These are phyloP conservation scores for Sussaba pulchella DNA, from an alignment of 2,888 invertebrate genomes.

Conservation along the genomic window DNA sequence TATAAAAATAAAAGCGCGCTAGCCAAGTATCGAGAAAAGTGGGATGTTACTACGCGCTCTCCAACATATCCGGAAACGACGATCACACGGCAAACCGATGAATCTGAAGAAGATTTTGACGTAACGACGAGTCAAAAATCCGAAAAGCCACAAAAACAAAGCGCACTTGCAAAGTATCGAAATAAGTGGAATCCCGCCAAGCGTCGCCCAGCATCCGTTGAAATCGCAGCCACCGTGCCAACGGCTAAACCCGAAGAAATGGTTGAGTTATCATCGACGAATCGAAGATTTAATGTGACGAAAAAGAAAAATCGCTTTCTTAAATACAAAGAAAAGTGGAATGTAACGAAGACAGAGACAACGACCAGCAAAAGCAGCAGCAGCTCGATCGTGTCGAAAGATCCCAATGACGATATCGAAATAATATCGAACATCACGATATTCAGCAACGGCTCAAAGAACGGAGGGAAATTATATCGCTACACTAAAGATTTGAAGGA, in stretches of 20 bases:
- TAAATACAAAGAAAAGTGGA: not conserved
- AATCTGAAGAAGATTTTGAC: not conserved
- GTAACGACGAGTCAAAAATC: not conserved
- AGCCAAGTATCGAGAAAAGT: not conserved
- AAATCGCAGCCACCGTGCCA: no score
- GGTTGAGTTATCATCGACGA: not conserved
- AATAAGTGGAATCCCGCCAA: no score
- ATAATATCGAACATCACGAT: not conserved
- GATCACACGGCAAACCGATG: not conserved
- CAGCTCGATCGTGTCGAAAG: not conserved
- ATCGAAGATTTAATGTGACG: not conserved
- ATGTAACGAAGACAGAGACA: not conserved
- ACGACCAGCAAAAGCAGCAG: not conserved
- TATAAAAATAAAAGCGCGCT: not conserved
- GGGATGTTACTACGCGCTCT: not conserved
- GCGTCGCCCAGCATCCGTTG: no score
- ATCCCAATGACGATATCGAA: not conserved
- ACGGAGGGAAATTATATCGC: not conserved
- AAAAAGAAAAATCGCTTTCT: not conserved
- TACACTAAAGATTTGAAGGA: constrained; percentile 11
- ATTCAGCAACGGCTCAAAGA: constrained; percentile 8
- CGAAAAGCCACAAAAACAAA: no score
- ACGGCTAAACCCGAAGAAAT: not conserved
- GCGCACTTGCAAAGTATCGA: no score
- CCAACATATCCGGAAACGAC: not conserved